Base-by-base conservation (phyloP, 2,888 invertebrate species). In the Scrobipalpa costella region DNA sequence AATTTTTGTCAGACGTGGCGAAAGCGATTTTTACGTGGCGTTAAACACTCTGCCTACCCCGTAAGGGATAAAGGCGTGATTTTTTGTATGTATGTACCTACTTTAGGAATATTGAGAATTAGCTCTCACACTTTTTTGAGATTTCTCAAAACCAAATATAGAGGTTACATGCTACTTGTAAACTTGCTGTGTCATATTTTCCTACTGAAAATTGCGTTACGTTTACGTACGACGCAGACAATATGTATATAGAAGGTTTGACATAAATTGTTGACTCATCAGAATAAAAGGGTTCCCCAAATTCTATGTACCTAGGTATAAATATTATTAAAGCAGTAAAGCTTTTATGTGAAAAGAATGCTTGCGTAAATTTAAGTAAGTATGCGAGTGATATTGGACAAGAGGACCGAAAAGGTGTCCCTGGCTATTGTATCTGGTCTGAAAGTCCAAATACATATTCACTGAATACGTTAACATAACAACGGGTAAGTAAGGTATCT, bases 401-500 rank as follows among this genome's bases (percentile, higher is more conserved):
- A 61, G 21, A 52, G 38, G 17, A 38, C 52, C 52, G 3, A 52
- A 61, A 61, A 38, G 52, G 52, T 36, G 27, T 27, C 59, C 59
- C 34, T 27, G 36, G 17, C 34, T 21, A 52, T 61, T 21, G 38
- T 61, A 38, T 40, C 9, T 55, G 55, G 27, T 52, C 55, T 60
- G 33, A 52, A 63, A 60, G 44, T 52, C 63, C 47, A 47, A 40
- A 57, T 60, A 59, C 52, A 67, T 62, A 64, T 67, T 65, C 63
- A 61, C 61, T 11, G 64, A 66, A 64, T 64, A 62, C 38, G 47
- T 58, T 63, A 63, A 62, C 57, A 67, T 65, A 65, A 62, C 57
- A 65, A 67, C 68, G 65, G 64, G 67, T 64, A 63, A 64, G 64
- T 66, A 69, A 67, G 67, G 71, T 70, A 60, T 68, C 63, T 62